These are phyloP conservation scores for Mastomys coucha DNA, from an alignment of 2,113 vertebrate genomes.

Conservation along the genomic window DNA sequence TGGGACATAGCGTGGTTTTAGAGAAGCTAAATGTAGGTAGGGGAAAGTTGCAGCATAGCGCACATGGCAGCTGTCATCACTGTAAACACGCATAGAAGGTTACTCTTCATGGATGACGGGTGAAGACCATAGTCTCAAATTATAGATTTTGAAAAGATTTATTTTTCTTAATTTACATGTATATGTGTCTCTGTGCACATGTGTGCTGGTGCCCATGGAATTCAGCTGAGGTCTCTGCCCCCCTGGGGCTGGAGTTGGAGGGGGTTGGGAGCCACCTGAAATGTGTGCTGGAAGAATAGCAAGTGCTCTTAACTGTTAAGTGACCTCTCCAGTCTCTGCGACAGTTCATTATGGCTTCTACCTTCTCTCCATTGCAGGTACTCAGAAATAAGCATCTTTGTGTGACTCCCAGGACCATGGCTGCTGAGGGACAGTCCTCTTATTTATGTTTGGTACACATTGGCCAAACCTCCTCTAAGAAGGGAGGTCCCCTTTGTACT, in stretches of 20 bases:
- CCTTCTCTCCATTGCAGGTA: background rate
- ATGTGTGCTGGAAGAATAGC: background rate
- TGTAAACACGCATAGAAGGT: background rate
- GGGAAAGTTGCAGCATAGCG: background rate
- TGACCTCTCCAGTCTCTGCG: too few species aligned
- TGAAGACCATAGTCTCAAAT: background rate
- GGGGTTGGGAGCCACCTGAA: too few species aligned
- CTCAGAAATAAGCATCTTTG: background rate
- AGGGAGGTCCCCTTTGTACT: background rate
- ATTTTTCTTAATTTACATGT: background rate
- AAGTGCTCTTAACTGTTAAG: background rate
- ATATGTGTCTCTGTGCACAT: background rate
- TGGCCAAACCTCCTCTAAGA: background rate
- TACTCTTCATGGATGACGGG: background rate
- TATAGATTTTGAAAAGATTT: background rate
- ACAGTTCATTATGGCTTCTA: background rate
- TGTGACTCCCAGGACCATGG: background rate
- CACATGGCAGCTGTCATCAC: background rate
- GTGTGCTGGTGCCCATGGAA: background rate
- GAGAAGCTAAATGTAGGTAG: background rate
- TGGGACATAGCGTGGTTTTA: background rate
- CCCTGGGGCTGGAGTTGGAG: background rate
- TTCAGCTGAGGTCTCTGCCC: background rate
- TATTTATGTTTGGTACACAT: background rate
- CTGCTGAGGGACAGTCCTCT: background rate